Percentiles rank a stretch among this genome's conserved stretches.
These are phyloP conservation scores for Ophion obscuratus DNA, from an alignment of 2,888 invertebrate genomes.

Conservation along the genomic window DNA sequence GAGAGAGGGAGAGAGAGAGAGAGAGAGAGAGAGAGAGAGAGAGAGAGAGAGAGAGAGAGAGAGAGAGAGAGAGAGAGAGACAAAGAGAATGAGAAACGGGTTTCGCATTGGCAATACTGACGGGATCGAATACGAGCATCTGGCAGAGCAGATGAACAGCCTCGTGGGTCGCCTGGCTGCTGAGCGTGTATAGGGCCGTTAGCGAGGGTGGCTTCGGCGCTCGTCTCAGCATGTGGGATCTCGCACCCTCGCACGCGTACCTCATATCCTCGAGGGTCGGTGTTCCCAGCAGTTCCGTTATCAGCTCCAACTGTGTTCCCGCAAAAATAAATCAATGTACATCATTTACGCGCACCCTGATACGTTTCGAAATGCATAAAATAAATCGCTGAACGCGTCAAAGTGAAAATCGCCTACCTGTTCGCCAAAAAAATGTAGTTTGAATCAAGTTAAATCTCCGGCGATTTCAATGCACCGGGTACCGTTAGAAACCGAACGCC, in stretches of 20 bases:
- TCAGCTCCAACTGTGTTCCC: constrained; percentile 93
- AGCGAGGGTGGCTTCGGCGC: constrained; percentile 95
- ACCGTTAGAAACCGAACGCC: too few species aligned
- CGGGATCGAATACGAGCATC: constrained; percentile 99
- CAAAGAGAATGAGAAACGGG: constrained; percentile 5
- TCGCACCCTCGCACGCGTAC: constrained; percentile 98
- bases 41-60: constrained; percentile 14
- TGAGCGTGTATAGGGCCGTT: constrained; percentile 95
- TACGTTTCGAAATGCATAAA: neutral
- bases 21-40: neutral
- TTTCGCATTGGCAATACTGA: constrained; percentile 84
- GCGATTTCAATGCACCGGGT: too few species aligned
- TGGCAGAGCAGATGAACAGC: constrained; percentile 98
- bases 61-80: constrained; percentile 2
- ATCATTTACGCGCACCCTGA: constrained; percentile 2
- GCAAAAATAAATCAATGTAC: constrained; percentile 67
- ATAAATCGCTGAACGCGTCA: neutral
- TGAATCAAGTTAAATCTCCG: too few species aligned
- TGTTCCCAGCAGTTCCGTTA: constrained; percentile 98
- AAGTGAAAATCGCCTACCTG: neutral
- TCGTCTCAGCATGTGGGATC: constrained; percentile 94
- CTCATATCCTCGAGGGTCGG: constrained; percentile 98
- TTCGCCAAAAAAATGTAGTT: too few species aligned
- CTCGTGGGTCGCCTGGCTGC: constrained; percentile 97
- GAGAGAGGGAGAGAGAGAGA: neutral